Evolutionary conservation across 1,140 invertebrate genomes (phyloP).

Genomic region (Cherax quadricarinatus): DNA sequence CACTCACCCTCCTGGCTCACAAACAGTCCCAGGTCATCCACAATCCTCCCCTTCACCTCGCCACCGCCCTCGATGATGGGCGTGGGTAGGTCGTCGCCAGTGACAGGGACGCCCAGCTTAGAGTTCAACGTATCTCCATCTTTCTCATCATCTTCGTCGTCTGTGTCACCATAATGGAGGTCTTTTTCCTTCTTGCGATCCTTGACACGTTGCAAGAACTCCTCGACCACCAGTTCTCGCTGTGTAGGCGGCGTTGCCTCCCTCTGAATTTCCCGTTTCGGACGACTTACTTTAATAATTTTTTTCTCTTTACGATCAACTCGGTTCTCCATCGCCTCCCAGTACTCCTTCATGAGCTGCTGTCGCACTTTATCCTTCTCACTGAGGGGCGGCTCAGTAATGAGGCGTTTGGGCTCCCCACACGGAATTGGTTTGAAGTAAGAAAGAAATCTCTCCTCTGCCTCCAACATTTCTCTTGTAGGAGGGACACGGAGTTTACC

Average conservation of each 20-base stretch:
- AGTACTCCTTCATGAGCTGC: conserved; percentile 69
- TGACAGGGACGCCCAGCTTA: neutral
- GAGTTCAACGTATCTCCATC: neutral
- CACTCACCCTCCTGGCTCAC: conserved; percentile 73
- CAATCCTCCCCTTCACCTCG: conserved; percentile 59
- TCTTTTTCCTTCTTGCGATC: conserved; percentile 72
- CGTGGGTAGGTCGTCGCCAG: neutral
- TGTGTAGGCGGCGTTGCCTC: conserved; percentile 71
- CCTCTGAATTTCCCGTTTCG: conserved; percentile 64
- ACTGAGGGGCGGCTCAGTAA: conserved; percentile 59
- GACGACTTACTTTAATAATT: conserved; percentile 68
- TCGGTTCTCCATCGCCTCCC: conserved; percentile 60
- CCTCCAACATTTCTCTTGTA: conserved; percentile 68
- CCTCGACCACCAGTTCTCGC: conserved; percentile 70
- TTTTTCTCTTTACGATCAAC: conserved; percentile 61
- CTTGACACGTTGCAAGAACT: conserved; percentile 72
- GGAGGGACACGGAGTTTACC: conserved; percentile 38
- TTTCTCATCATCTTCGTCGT: conserved; percentile 66
- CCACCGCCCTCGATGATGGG: conserved; percentile 71
- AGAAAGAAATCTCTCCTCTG: conserved; percentile 69
- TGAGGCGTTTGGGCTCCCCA: conserved; percentile 51
- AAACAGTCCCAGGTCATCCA: conserved; percentile 69
- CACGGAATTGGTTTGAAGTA: conserved; percentile 70
- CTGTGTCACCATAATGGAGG: conserved; percentile 72
- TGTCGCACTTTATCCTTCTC: conserved; percentile 49